These are phyloP conservation scores for Lasius fuliginosus DNA, from an alignment of 2,888 invertebrate genomes.

Conservation along the genomic window DNA sequence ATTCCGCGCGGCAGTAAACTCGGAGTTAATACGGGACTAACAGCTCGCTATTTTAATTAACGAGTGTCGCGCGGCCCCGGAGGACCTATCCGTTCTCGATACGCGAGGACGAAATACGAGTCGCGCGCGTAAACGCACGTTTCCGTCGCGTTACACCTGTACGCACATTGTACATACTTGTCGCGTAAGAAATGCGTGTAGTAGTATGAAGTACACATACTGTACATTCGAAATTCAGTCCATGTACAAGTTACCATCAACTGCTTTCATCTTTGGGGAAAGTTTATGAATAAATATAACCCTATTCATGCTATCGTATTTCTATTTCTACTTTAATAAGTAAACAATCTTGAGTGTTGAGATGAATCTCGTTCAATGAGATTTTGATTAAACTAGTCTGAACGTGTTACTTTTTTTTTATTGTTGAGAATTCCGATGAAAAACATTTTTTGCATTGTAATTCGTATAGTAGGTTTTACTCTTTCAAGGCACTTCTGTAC, in stretches of 20 bases:
- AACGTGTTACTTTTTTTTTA: background rate
- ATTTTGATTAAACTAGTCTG: background rate
- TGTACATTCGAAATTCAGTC: background rate
- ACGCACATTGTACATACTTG: background rate
- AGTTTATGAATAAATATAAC: constrained; percentile 1
- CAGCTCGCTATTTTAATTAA: constrained; percentile 84
- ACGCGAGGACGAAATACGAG: constrained; percentile 32
- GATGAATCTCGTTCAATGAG: background rate
- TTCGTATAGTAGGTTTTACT: background rate
- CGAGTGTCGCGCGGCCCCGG: constrained; percentile 73
- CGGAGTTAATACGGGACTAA: constrained; percentile 81
- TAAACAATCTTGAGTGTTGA: no score
- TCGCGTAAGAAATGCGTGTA: constrained; percentile 11
- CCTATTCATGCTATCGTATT: background rate
- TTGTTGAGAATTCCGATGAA: constrained; percentile 4
- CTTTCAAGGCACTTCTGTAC: background rate
- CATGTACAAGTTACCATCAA: background rate
- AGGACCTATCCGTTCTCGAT: constrained; percentile 65
- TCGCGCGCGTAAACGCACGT: constrained; percentile 1
- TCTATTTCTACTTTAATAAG: background rate
- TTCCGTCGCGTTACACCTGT: constrained; percentile 16
- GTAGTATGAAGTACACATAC: background rate
- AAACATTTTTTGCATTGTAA: background rate
- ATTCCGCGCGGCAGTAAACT: constrained; percentile 82
- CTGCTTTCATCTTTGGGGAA: background rate